Conservation (phyloP, 2,113 vertebrate genomes). For the Semicossyphus pulcher region DNA sequence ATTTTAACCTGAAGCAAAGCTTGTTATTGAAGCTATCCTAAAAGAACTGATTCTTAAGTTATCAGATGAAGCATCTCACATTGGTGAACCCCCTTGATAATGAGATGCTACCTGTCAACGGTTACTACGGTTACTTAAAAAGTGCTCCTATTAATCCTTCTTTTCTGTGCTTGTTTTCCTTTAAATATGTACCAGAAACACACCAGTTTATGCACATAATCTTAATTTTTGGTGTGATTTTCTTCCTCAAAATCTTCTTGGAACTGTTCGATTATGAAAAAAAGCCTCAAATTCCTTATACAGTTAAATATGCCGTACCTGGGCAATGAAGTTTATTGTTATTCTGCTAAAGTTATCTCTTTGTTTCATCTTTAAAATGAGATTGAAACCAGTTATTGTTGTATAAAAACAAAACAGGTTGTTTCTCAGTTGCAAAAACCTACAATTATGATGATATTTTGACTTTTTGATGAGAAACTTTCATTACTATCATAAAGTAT, state of each 20-base stretch:
- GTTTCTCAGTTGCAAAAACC: neutral
- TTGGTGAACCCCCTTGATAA: too few relatives aligned
- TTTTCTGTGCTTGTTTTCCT: neutral
- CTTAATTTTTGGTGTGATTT: neutral
- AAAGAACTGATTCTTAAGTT: neutral
- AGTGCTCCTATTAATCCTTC: neutral
- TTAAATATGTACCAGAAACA: neutral
- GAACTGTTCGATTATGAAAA: neutral
- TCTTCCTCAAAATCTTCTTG: neutral
- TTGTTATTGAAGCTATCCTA: neutral
- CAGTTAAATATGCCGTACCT: neutral
- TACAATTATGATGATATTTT: accelerated
- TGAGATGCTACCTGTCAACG: too few relatives aligned
- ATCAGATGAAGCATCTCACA: neutral
- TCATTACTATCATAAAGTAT: too few relatives aligned
- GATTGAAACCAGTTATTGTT: neutral
- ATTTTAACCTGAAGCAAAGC: neutral
- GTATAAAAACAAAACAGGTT: neutral
- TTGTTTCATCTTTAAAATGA: neutral
- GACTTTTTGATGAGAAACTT: too few relatives aligned
- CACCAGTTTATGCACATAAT: neutral
- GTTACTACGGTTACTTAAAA: too few relatives aligned
- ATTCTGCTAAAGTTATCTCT: neutral
- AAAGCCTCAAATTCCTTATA: neutral
- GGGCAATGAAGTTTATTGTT: neutral